phyloP scores from a whole-genome alignment of 1,140 invertebrate genomes.

The Orius insidiosus region DNA sequence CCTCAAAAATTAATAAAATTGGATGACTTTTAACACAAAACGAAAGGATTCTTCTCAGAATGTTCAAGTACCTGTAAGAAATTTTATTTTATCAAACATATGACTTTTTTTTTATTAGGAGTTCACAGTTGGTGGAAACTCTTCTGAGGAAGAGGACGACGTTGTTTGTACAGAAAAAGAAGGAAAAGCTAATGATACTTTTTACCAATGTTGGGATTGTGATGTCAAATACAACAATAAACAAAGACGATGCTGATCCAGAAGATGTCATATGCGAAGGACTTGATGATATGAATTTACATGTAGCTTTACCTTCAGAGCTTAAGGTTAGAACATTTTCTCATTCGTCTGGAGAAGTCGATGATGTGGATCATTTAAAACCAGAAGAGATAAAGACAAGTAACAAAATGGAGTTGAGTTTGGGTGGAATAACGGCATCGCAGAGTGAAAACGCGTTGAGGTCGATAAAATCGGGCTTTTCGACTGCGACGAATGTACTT shows the following conservation, averaged over 20 bases:
- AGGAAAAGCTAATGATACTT: slow-evolving; percentile 29
- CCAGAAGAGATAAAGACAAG: not conserved
- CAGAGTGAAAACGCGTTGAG: slow-evolving; percentile 62
- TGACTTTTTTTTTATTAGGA: slow-evolving; percentile 6
- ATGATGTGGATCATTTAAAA: slow-evolving; percentile 21
- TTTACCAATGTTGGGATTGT: slow-evolving; percentile 45
- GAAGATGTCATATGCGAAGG: slow-evolving; percentile 6
- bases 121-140: slow-evolving; percentile 3
- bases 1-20: slow-evolving; percentile 67
- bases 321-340: slow-evolving; percentile 27
- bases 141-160: slow-evolving; percentile 8
- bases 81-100: slow-evolving; percentile 5
- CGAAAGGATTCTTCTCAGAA: slow-evolving; percentile 1
- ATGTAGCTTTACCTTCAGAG: slow-evolving; percentile 25
- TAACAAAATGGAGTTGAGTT: not conserved
- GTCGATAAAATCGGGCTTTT: slow-evolving; percentile 35
- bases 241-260: slow-evolving; percentile 19
- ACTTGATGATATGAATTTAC: slow-evolving; percentile 5
- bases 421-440: slow-evolving; percentile 49
- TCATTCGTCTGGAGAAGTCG: slow-evolving; percentile 47
- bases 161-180: slow-evolving; percentile 16
- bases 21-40: slow-evolving; percentile 38
- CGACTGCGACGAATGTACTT: slow-evolving; percentile 23
- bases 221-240: slow-evolving; percentile 28
- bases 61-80: slow-evolving; percentile 1